Percentiles rank a stretch among this genome's conserved stretches.
Conservation (phyloP, 2,797 vertebrate species). For the Amazonetta brasiliensis region DNA sequence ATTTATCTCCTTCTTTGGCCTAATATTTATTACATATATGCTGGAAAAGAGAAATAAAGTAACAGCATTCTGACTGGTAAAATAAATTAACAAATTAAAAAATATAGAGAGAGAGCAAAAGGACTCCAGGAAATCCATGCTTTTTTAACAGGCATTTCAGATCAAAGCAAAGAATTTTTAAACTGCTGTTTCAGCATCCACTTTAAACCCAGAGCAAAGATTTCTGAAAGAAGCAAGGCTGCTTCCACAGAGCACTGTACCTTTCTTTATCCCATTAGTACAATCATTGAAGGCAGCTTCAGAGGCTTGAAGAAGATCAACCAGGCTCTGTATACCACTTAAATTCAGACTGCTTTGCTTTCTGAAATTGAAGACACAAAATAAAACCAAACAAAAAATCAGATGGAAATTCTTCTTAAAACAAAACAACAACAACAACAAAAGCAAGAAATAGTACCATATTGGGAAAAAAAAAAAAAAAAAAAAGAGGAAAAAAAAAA, state of each 20-base stretch:
- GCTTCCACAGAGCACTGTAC: background rate
- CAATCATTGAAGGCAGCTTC: background rate
- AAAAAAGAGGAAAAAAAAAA: background rate
- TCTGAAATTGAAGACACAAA: slow-evolving; percentile 6
- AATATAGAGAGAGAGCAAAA: background rate
- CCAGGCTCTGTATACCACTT: background rate
- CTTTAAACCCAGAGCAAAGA: slow-evolving; percentile 10
- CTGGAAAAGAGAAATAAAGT: background rate
- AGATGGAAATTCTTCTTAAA: background rate
- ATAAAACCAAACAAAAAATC: background rate
- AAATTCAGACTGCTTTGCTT: background rate
- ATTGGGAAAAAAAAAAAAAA: background rate
- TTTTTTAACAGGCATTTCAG: background rate
- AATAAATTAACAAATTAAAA: background rate
- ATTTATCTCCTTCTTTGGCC: background rate
- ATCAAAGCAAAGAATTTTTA: slow-evolving; percentile 6
- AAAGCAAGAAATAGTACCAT: background rate
- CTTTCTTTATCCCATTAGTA: background rate
- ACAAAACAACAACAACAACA: background rate
- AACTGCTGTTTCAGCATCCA: background rate
- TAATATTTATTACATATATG: background rate
- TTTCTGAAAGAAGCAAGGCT: background rate
- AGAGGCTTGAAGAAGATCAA: background rate
- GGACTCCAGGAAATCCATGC: background rate
- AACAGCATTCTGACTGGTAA: background rate